Evolutionary conservation across 2,797 vertebrate genomes (phyloP).

Genomic region (Gymnopithys bicolor): DNA sequence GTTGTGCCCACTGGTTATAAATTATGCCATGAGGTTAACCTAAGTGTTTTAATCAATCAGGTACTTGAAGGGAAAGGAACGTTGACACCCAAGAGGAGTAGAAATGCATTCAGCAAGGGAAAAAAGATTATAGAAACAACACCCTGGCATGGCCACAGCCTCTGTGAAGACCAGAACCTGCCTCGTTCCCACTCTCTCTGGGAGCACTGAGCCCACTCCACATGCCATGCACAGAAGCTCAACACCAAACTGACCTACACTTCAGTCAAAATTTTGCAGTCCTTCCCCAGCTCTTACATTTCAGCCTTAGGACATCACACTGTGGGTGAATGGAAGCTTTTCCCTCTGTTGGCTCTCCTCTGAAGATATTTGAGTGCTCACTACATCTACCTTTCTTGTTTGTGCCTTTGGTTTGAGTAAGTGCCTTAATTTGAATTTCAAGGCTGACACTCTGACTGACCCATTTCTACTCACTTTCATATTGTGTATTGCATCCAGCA

Average conservation of each 20-base stretch:
- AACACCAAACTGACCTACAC: not conserved
- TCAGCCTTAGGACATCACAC: conserved; percentile 23
- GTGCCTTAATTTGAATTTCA: conserved; percentile 66
- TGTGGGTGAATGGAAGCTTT: not conserved
- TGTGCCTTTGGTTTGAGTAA: conserved; percentile 38
- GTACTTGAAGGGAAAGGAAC: not conserved
- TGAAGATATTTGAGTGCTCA: not conserved
- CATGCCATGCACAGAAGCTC: not conserved
- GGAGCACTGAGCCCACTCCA: not conserved
- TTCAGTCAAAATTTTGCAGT: not conserved
- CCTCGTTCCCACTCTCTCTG: rapidly evolving
- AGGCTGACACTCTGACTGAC: conserved; percentile 26
- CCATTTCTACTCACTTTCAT: not conserved
- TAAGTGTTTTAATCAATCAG: conserved; percentile 2
- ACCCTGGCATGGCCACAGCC: not conserved
- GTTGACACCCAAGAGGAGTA: not conserved
- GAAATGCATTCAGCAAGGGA: not conserved
- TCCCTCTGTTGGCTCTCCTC: not conserved
- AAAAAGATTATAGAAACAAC: not conserved
- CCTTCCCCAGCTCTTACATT: not conserved
- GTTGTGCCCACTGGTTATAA: not conserved
- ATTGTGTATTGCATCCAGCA: not conserved
- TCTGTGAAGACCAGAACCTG: not conserved
- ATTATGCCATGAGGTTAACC: not conserved
- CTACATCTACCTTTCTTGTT: conserved; percentile 24